A percentile compares a stretch with the other conserved stretches of the same genome.
These are phyloP conservation scores for Lithophane socia DNA, from an alignment of 2,888 invertebrate genomes.

Conservation along the genomic window DNA sequence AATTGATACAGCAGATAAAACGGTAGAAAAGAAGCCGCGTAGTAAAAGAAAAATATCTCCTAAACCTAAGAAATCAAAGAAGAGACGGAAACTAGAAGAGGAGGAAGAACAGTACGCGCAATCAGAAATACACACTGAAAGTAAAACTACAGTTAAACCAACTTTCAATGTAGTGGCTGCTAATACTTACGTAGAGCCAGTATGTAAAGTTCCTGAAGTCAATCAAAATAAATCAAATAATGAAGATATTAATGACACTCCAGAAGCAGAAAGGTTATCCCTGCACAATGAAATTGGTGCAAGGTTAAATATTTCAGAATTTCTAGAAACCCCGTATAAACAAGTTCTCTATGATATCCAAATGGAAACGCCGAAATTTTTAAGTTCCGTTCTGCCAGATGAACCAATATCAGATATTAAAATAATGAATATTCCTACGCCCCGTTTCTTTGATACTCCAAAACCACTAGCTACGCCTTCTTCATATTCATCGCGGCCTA, in stretches of 20 bases:
- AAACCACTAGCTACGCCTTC: conserved; percentile 83
- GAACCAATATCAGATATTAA: conserved; percentile 90
- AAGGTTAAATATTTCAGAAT: conserved; percentile 85
- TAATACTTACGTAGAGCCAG: conserved; percentile 49
- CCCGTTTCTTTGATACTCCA: conserved; percentile 88
- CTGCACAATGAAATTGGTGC: conserved; percentile 85
- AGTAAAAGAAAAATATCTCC: conserved; percentile 60
- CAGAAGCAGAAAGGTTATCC: conserved; percentile 83
- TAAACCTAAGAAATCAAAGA: conserved; percentile 69
- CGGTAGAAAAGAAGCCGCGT: conserved; percentile 58
- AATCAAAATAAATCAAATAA: conserved; percentile 70
- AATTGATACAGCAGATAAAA: conserved; percentile 2
- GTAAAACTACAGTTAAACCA: conserved; percentile 74
- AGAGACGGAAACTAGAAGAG: conserved; percentile 68
- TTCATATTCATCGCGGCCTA: conserved; percentile 86
- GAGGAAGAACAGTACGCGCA: conserved; percentile 69
- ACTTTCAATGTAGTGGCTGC: conserved; percentile 79
- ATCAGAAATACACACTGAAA: conserved; percentile 44
- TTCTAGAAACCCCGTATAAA: conserved; percentile 91
- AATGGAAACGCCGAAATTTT: conserved; percentile 90
- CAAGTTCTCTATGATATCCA: conserved; percentile 85
- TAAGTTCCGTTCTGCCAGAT: conserved; percentile 84
- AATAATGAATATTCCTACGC: conserved; percentile 90
- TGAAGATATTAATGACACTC: conserved; percentile 79
- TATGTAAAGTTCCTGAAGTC: conserved; percentile 65